These are phyloP conservation scores for Chionodraco myersi DNA, from an alignment of 2,113 vertebrate genomes.

Conservation along the genomic window DNA sequence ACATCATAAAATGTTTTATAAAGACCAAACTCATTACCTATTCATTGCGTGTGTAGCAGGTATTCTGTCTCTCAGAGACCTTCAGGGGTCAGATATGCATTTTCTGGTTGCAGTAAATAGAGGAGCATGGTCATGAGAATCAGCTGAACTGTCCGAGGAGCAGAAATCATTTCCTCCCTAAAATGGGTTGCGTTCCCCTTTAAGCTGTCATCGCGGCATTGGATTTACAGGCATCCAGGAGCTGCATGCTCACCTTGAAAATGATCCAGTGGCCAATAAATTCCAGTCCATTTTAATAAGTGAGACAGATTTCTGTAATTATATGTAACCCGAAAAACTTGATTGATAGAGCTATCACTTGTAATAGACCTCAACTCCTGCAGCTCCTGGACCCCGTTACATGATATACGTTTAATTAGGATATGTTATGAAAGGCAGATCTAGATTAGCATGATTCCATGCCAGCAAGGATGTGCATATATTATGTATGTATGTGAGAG, in stretches of 20 bases:
- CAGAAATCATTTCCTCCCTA: slow-evolving; percentile 8
- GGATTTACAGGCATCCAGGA: slow-evolving; percentile 11
- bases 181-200: slow-evolving; percentile 15
- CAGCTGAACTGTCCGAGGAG: slow-evolving; percentile 9
- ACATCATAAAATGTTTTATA: background rate
- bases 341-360: slow-evolving; percentile 1
- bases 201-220: background rate
- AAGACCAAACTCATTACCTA: background rate
- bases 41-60: background rate
- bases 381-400: background rate
- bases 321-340: slow-evolving; percentile 1
- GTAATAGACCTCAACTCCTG: background rate
- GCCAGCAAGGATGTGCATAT: no score
- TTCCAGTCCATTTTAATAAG: background rate
- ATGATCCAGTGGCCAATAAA: slow-evolving; percentile 1
- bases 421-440: background rate
- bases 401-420: background rate
- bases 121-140: background rate
- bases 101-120: slow-evolving; percentile 19
- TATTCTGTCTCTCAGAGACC: background rate
- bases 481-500: no score
- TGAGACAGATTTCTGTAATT: slow-evolving; percentile 5
- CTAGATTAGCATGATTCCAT: background rate
- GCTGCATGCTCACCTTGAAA: slow-evolving; percentile 19
- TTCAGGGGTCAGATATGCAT: background rate